A percentile compares a stretch with the other conserved stretches of the same genome.
Conservation (phyloP, 1,140 invertebrate genomes). For the Saxidomus purpurata region DNA sequence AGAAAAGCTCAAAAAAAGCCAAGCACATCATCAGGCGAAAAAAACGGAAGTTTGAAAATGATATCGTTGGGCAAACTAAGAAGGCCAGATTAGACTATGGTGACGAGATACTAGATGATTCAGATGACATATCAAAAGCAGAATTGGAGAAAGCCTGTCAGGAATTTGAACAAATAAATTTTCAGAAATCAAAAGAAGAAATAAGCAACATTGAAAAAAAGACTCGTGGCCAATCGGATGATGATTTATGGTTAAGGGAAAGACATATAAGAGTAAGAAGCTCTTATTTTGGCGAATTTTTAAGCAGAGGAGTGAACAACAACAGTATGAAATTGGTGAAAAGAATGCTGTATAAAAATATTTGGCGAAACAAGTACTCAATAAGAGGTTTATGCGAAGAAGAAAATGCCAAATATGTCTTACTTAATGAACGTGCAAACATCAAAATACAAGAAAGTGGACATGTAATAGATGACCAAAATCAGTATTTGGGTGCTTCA, state of each 20-base stretch:
- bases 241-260: background rate
- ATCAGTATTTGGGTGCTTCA: no score
- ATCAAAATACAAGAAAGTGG: no score
- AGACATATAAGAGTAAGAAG: background rate
- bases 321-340: background rate
- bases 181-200: background rate
- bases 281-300: slow-evolving; percentile 15
- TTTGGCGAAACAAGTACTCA: no score
- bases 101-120: background rate
- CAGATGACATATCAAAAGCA: background rate
- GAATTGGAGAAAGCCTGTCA: background rate
- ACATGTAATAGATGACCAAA: no score
- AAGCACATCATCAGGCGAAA: background rate
- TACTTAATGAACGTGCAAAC: no score
- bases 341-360: background rate
- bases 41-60: background rate
- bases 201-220: background rate
- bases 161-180: no score
- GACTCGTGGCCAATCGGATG: background rate
- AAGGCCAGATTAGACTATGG: background rate
- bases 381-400: no score
- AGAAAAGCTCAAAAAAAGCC: background rate
- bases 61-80: background rate
- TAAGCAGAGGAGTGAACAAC: background rate
- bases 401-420: no score